Base-by-base conservation (phyloP, 2,888 invertebrate species). In the Orthosia gracilis region DNA sequence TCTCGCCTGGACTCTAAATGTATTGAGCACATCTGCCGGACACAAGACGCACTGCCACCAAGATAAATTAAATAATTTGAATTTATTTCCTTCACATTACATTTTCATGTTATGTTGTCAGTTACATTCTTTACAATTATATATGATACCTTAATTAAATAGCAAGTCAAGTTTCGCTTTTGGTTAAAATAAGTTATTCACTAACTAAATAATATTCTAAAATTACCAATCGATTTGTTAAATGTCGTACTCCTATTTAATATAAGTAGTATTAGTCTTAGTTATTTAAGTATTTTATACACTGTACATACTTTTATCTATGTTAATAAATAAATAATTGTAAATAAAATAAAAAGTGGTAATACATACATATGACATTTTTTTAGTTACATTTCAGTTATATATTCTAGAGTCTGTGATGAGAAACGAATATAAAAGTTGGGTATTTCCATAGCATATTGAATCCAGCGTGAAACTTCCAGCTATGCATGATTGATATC, bases 1-100 rank as follows among this genome's bases (percentile, higher is more conserved):
- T 89, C 91, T 92, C 92, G 91, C 91, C 89, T 88, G 87, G 89
- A 88, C 91, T 89, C 92, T 91, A 93, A 94, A 94, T 94, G 94
- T 94, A 95, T 94, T 94, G 94, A 93, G 91, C 94, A 93, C 95
- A 95, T 95, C 94, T 95, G 94, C 94, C 93, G 93, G 94, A 92
- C 93, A 91, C 90, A 87, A 89, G 90, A 90, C 89, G 86, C 88
- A 91, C 91, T 86, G 86, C 90, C 87, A 83, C 87, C 86, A 89
- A 90, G 92, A 93, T 93, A 93, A 93, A 94, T 93, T 90, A 91
- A 90, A 92, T 90, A 91, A 91, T 93, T 94, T 91, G 90, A 93
- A 91, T 91, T 85, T 89, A 84, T 84, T 82, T 83, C 82, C 81
- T 80, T 63, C 59, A 78, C 78, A 87, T 84, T 82, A 80, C 72